Evolutionary conservation across 2,888 invertebrate species (phyloP).

Genomic region (Lucinisca nassula): DNA sequence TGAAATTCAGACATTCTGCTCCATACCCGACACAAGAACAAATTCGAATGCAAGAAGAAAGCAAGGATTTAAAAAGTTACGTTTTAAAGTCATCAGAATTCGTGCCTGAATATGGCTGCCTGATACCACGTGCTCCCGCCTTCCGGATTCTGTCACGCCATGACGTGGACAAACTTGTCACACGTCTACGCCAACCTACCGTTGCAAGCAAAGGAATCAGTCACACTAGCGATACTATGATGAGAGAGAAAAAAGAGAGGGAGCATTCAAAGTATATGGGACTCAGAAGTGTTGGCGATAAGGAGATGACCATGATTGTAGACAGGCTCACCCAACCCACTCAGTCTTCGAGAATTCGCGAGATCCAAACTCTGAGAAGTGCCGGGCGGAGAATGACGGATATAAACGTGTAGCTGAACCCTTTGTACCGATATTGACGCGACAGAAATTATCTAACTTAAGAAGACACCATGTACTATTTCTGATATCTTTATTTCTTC

Average conservation of each 20-base stretch:
- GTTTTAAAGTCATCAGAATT: conserved; percentile 79
- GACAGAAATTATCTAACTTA: too few relatives aligned
- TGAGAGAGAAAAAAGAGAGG: conserved; percentile 64
- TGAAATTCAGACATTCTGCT: conserved; percentile 62
- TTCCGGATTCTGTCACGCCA: conserved; percentile 80
- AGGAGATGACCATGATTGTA: conserved; percentile 74
- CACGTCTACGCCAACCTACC: conserved; percentile 73
- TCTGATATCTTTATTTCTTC: too few relatives aligned
- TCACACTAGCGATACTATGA: conserved; percentile 69
- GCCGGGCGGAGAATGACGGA: background rate
- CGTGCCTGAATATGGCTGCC: conserved; percentile 76
- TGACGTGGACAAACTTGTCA: conserved; percentile 75
- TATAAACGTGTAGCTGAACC: background rate
- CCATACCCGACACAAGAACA: conserved; percentile 80
- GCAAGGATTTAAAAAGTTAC: conserved; percentile 73
- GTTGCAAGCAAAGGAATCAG: conserved; percentile 73
- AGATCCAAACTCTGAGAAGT: conserved; percentile 59
- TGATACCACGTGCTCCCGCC: conserved; percentile 82
- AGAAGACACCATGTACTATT: too few relatives aligned
- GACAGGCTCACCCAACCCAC: conserved; percentile 76
- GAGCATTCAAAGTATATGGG: conserved; percentile 74
- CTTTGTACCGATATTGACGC: too few relatives aligned
- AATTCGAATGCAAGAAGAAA: conserved; percentile 72
- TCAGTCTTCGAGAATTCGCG: conserved; percentile 74
- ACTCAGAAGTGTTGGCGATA: conserved; percentile 66